Conservation (phyloP, 2,888 invertebrate genomes). For the Ptychoptera contaminata region DNA sequence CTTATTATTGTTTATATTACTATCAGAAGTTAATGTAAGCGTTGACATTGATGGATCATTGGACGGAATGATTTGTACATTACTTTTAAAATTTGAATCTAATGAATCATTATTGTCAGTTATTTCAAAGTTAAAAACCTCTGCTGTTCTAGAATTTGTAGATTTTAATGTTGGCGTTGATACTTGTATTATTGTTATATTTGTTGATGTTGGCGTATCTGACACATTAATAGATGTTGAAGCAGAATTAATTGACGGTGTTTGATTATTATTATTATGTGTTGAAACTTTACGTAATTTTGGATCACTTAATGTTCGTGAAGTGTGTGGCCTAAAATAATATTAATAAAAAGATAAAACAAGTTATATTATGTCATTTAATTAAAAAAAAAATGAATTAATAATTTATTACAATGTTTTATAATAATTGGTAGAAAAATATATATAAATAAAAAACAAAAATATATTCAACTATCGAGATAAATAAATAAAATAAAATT, state of each 20-base stretch:
- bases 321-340: conserved; percentile 22
- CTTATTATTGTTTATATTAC: not conserved
- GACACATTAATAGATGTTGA: not conserved
- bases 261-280: too few relatives aligned
- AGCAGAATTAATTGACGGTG: not conserved
- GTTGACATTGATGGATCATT: conserved; percentile 12
- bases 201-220: conserved; percentile 19
- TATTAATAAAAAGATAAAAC: not conserved
- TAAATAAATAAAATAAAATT: too few relatives aligned
- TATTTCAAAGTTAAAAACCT: conserved; percentile 25
- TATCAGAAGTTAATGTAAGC: not conserved
- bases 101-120: not conserved
- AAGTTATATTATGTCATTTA: too few relatives aligned
- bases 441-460: too few relatives aligned
- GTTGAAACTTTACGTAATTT: too few relatives aligned
- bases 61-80: conserved; percentile 33
- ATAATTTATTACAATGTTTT: too few relatives aligned
- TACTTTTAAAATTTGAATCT: conserved; percentile 21
- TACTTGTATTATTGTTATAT: conserved; percentile 45
- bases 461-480: too few relatives aligned
- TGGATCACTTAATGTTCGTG: conserved; percentile 20
- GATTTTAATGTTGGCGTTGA: conserved; percentile 18
- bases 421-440: too few relatives aligned
- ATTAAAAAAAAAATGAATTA: too few relatives aligned
- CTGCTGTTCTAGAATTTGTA: conserved; percentile 16